Evolutionary conservation across 2,888 invertebrate species (phyloP).

Genomic region (Adineta ricciae): DNA sequence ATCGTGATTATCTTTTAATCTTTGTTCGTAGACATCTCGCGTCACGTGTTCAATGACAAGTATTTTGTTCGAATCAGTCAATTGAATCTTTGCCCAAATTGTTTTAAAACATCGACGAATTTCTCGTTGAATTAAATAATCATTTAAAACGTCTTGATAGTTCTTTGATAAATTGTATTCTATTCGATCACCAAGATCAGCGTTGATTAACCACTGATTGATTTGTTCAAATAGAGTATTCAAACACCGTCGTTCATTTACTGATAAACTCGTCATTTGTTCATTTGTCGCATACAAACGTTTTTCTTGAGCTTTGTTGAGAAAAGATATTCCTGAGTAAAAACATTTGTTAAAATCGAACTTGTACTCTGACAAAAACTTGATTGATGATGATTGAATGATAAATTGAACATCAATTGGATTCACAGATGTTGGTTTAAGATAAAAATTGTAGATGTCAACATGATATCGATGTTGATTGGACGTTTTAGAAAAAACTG

Average conservation of each 20-base stretch:
- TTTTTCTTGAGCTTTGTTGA: background rate
- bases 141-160: background rate
- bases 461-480: background rate
- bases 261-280: background rate
- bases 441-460: constrained; percentile 1
- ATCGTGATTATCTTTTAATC: background rate
- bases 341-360: constrained; percentile 20
- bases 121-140: background rate
- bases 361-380: background rate
- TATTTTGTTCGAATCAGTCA: background rate
- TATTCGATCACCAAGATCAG: background rate
- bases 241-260: background rate
- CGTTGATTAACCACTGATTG: background rate
- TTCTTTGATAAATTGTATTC: background rate
- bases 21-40: background rate
- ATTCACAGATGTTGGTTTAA: background rate
- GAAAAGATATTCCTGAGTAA: background rate
- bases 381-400: background rate
- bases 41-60: background rate
- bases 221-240: background rate
- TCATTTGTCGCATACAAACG: too few relatives aligned
- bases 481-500: background rate
- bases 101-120: background rate
- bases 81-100: background rate
- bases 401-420: background rate